Evolutionary conservation across 1,140 invertebrate species (phyloP), one percentile per base, ranked within the genome.

Genomic region (Musca vetustissima): DNA sequence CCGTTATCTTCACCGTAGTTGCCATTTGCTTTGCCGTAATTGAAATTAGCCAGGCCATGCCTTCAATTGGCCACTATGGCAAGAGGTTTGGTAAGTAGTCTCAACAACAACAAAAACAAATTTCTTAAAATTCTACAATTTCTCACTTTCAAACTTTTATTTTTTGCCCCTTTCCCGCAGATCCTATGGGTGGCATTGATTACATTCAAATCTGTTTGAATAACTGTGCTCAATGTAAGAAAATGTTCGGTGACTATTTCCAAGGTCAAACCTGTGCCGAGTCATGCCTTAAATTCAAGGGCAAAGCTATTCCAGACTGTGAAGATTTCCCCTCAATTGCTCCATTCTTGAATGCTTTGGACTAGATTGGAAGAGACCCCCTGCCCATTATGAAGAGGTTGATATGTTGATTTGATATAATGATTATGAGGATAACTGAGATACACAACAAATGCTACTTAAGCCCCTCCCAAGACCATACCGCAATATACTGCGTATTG

Each of bases 191-290:
- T 9, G 77, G 79, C 69, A 78, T 81, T 57, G 79, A 81, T 68
- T 81, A 76, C 8, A 80, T 81, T 66, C 79, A 81, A 70, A 76
- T 91, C 25, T 94, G 92, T 78, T 89, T 93, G 49, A 88, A 92
- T 72, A 95, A 95, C 82, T 95, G 93, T 76, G 92, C 91, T 0
- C 92, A 94, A 76, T 94, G 93, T 83, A 93, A 92, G 78, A 92
- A 92, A 77, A 93, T 94, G 88, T 90, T 92, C 71, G 92, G 92
- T 0, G 87, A 88, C 0, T 94, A 92, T 84, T 95, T 95, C 79
- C 89, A 94, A 73, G 93, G 92, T 0, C 88, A 91, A 61, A 86
- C 90, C 0, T 95, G 93, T 76, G 93, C 92, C 0, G 90, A 93
- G 73, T 88, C 89, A 68, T 95, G 93, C 76, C 85, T 93, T 50